Evolutionary conservation across 2,888 invertebrate genomes (phyloP), one percentile per base, ranked within the genome.

Genomic region (Synanthedon tipuliformis): DNA sequence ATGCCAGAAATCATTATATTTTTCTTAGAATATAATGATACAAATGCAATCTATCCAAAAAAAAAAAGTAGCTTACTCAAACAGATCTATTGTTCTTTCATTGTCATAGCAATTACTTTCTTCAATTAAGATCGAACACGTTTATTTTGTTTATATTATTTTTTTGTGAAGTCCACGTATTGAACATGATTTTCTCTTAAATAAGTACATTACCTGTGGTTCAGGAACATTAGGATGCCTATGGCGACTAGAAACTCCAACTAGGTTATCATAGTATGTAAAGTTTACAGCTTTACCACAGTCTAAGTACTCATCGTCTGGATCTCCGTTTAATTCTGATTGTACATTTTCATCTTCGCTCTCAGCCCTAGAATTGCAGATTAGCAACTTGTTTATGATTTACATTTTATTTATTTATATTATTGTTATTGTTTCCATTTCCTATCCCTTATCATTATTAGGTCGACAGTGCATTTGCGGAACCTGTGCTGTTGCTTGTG

Each of bases 251-350:
- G 93, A 92, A 41, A 96, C 93, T 15, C 96, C 96, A 52, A 94
- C 92, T 56, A 96, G 85, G 76, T 95, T 95, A 77, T 96, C 96
- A 79, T 95, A 96, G 74, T 94, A 94, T 4, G 96, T 96, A 72
- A 92, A 94, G 81, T 96, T 95, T 1, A 94, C 95, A 53, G 94
- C 91, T 81, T 94, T 94, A 3, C 95, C 95, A 78, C 95, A 95
- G 70, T 94, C 94, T 64, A 94, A 85, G 59, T 90, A 88, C 67
- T 93, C 91, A 66, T 92, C 92, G 51, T 89, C 90, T 16, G 69
- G 64, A 58, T 86, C 84, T 50, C 73, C 71, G 62, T 74, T 82
- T 7, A 68, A 59, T 57, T 86, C 85, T 41, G 78, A 55, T 54
- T 72, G 63, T 51, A 74, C 63, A 23, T 62, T 62, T 50, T 81